phyloP scores from a whole-genome alignment of 92 coral and sea anemone genomes.

The Palythoa grandis region DNA sequence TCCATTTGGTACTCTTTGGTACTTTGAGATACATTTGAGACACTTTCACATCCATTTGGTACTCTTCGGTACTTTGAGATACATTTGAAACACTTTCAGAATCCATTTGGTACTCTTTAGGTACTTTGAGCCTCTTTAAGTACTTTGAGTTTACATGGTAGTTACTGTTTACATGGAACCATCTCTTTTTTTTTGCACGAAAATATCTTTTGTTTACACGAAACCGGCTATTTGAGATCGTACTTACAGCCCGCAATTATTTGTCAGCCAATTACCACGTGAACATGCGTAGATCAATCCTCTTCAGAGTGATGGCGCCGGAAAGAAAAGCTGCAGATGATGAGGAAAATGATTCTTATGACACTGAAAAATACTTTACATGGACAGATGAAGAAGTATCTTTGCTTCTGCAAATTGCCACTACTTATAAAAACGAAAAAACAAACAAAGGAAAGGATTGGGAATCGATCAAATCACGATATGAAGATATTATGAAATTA shows the following conservation, averaged over 20 bases:
- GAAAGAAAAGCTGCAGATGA: constrained; percentile 12
- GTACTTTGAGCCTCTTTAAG: too few relatives aligned
- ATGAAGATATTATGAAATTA: constrained; percentile 40
- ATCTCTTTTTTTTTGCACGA: not conserved
- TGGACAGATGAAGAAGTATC: constrained; percentile 60
- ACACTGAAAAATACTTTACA: constrained; percentile 28
- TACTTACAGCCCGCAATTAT: not conserved
- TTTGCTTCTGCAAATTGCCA: constrained; percentile 40
- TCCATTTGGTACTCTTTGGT: too few relatives aligned
- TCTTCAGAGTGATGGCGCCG: constrained; percentile 16
- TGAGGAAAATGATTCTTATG: not conserved
- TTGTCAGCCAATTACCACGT: constrained; percentile 4
- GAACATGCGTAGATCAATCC: not conserved
- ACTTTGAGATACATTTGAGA: too few relatives aligned
- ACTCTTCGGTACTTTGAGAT: too few relatives aligned
- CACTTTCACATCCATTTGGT: too few relatives aligned
- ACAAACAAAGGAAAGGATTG: constrained; percentile 49
- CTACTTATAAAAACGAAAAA: constrained; percentile 31
- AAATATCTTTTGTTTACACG: not conserved
- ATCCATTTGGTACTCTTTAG: too few relatives aligned
- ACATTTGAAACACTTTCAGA: too few relatives aligned
- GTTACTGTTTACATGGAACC: constrained; percentile 4
- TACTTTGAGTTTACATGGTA: too few relatives aligned
- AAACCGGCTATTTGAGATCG: not conserved
- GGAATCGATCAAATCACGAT: constrained; percentile 53